Percentiles rank a stretch among this genome's conserved stretches.
phyloP scores from a whole-genome alignment of 2,888 invertebrate genomes.

The Cataglyphis albicans region DNA sequence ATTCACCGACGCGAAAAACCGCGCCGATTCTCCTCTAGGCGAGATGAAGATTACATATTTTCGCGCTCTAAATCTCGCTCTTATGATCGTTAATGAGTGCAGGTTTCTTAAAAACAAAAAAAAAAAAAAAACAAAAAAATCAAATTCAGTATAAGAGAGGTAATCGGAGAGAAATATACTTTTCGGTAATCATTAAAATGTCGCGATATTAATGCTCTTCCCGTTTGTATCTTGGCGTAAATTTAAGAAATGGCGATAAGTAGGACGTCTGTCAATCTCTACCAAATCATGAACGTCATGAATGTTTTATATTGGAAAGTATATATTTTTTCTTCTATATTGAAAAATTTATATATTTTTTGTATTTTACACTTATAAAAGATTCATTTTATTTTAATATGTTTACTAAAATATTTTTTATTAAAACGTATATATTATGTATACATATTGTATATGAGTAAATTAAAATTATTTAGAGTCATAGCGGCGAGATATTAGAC shows the following conservation, averaged over 20 bases:
- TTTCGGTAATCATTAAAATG: conserved; percentile 66
- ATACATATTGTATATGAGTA: conserved; percentile 16
- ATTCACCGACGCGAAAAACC: conserved; percentile 6
- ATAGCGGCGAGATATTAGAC: conserved; percentile 22
- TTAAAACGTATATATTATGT: background rate
- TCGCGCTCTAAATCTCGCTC: conserved; percentile 1
- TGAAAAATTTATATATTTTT: background rate
- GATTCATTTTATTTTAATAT: conserved; percentile 17
- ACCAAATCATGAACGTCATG: conserved; percentile 8
- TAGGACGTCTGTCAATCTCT: conserved; percentile 52
- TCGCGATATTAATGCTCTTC: conserved; percentile 79
- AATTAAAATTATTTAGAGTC: conserved; percentile 27
- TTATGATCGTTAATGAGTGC: background rate
- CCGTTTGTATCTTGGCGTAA: conserved; percentile 79
- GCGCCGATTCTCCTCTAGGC: background rate
- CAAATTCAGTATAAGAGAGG: conserved; percentile 19
- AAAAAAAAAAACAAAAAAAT: background rate
- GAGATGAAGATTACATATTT: background rate
- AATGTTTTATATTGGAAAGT: conserved; percentile 42
- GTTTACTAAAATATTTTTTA: conserved; percentile 27
- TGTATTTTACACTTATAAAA: conserved; percentile 17
- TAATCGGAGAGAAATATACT: conserved; percentile 44
- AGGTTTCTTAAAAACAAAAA: background rate
- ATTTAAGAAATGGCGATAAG: conserved; percentile 68
- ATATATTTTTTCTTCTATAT: conserved; percentile 39